Base-by-base conservation (phyloP, 2,888 invertebrate species). In the Epistrophe eligans region DNA sequence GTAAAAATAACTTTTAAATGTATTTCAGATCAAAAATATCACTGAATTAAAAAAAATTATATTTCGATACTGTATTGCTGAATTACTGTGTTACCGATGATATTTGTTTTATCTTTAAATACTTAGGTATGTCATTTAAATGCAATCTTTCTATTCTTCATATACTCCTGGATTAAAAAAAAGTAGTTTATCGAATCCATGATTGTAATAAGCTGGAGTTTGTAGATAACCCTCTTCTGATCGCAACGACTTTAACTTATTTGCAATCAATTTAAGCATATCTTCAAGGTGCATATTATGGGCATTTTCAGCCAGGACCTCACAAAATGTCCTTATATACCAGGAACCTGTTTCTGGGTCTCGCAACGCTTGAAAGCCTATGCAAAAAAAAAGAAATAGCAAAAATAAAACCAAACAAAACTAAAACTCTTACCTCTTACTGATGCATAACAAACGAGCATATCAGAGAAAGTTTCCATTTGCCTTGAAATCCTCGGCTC, bases 281-380 rank as follows among this genome's bases (percentile, higher is more conserved):
- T 94, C 94, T 91, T 96, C 95, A 48, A 96, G 93, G 91, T 95
- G 94, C 38, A 93, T 93, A 90, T 95, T 93, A 91, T 95, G 94
- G 15, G 96, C 95, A 91, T 95, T 93, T 89, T 93, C 92, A 88
- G 95, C 95, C 91, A 96, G 95, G 89, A 95, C 94, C 89, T 94
- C 92, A 92, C 96, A 96, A 89, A 96, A 93, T 85, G 93, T 93
- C 91, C 95, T 95, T 89, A 96, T 95, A 92, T 95, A 96, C 96
- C 96, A 96, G 57, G 96, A 95, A 28, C 96, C 96, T 9, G 89
- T 89, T 35, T 91, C 88, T 7, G 91, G 90, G 92, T 96, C 95
- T 77, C 96, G 94, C 90, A 94, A 93, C 0, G 96, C 89, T 79
- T 90, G 89, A 77, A 88, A 91, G 0, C 92, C 89, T 89, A 24